Percentiles rank a stretch among this genome's conserved stretches.
Conservation (phyloP, 2,113 vertebrate genomes). For the Gallinago undulata region DNA sequence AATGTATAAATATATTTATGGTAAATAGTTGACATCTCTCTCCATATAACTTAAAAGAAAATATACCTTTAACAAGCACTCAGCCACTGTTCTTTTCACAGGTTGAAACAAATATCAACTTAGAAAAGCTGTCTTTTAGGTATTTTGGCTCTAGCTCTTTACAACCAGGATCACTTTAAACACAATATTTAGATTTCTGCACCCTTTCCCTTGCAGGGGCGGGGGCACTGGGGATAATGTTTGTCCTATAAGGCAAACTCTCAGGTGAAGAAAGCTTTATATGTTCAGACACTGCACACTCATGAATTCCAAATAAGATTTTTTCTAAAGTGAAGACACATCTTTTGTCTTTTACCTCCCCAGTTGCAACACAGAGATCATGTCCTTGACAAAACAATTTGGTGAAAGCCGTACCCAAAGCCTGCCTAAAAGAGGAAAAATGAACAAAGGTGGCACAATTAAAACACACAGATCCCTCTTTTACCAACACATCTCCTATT, state of each 20-base stretch:
- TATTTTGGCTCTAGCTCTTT: slow-evolving; percentile 38
- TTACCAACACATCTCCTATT: background rate
- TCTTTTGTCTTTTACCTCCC: background rate
- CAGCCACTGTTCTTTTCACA: slow-evolving; percentile 33
- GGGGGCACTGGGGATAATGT: background rate
- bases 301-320: slow-evolving; percentile 21
- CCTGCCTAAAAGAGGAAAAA: background rate
- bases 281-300: background rate
- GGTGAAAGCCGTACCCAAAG: background rate
- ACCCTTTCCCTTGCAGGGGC: slow-evolving; percentile 26
- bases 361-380: background rate
- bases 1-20: slow-evolving; percentile 76
- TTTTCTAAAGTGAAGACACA: background rate
- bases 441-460: background rate
- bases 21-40: slow-evolving; percentile 70
- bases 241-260: slow-evolving; percentile 48
- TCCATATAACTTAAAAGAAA: slow-evolving; percentile 69
- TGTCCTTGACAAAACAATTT: background rate
- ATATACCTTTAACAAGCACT: slow-evolving; percentile 51
- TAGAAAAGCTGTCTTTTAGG: slow-evolving; percentile 33
- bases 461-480: background rate
- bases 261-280: slow-evolving; percentile 31
- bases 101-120: slow-evolving; percentile 47
- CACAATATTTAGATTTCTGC: slow-evolving; percentile 46
- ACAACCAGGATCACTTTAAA: slow-evolving; percentile 44